Evolutionary conservation across 1,140 invertebrate species (phyloP), one percentile per base, ranked within the genome.

Genomic region (Macrostomum lignano): DNA sequence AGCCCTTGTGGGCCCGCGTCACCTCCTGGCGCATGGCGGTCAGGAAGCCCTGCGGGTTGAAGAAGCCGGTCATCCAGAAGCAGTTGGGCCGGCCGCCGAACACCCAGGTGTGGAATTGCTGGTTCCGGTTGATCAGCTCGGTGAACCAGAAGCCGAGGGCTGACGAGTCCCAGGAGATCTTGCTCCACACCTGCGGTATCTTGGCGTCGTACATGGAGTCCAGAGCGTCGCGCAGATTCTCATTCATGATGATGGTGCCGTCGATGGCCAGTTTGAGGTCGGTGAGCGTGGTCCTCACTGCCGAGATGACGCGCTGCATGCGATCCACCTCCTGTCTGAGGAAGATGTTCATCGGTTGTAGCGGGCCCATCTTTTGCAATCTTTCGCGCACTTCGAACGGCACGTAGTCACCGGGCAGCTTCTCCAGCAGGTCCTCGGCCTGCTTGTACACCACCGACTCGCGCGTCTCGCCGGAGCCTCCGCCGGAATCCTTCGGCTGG

Each of bases 51-150:
- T 88, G 82, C 2, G 81, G 78, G 60, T 91, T 91, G 51, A 91
- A 91, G 54, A 93, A 91, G 13, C 82, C 82, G 1, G 81, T 86
- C 75, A 91, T 84, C 82, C 82, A 93, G 60, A 88, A 93, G 0
- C 72, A 68, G 40, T 52, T 67, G 62, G 41, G 79, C 41, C 73
- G 63, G 17, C 74, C 76, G 38, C 70, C 66, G 28, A 53, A 56
- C 35, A 55, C 46, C 57, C 57, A 60, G 26, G 40, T 41, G 29
- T 44, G 37, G 45, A 57, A 58, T 43, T 60, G 55, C 28, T 62
- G 58, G 52, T 84, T 78, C 26, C 73, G 55, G 53, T 88, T 81
- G 35, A 88, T 54, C 9, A 93, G 62, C 51, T 93, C 84, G 0
- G 79, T 86, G 47, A 86, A 88, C 82, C 84, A 93, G 59, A 91